phyloP scores from a whole-genome alignment of 2,888 invertebrate genomes.

The Pollenia angustigena region DNA sequence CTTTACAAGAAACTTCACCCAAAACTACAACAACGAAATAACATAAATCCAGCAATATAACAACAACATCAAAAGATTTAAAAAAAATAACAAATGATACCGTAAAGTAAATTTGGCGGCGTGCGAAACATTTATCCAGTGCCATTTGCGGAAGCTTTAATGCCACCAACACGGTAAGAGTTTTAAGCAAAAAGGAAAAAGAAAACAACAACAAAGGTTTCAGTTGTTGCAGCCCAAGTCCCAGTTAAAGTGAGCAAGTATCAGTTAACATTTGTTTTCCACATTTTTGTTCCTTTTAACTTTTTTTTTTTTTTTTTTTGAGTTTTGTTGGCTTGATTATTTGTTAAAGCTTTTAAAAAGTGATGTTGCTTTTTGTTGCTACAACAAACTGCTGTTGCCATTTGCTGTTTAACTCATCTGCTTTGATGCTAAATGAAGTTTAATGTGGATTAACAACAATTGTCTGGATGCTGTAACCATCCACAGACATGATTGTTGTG shows the following conservation, averaged over 20 bases:
- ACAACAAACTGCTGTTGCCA: not conserved
- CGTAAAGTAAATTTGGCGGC: conserved; percentile 40
- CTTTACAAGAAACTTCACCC: not conserved
- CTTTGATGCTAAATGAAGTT: conserved; percentile 37
- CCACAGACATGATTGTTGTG: conserved; percentile 34
- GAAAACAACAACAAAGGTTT: not conserved
- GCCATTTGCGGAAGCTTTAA: conserved; percentile 66
- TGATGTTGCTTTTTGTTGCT: conserved; percentile 7
- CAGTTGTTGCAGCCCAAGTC: not conserved
- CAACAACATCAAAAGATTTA: not conserved
- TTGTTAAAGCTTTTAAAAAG: conserved; percentile 43
- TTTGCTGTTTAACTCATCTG: conserved; percentile 47
- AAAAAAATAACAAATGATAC: conserved; percentile 42
- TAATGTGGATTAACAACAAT: conserved; percentile 51
- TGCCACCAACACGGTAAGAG: conserved; percentile 41
- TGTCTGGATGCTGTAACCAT: conserved; percentile 46
- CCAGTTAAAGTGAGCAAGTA: conserved; percentile 36
- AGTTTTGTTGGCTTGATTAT: conserved; percentile 33
- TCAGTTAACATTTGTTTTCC: conserved; percentile 44
- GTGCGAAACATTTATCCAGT: conserved; percentile 59
- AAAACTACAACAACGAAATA: conserved; percentile 9
- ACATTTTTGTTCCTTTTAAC: not conserved
- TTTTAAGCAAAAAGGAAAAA: not conserved
- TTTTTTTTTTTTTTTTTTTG: not conserved
- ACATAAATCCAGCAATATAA: conserved; percentile 15